A percentile compares a stretch with the other conserved stretches of the same genome.
Conservation (phyloP, 2,113 vertebrate species). For the Lutjanus erythropterus region DNA sequence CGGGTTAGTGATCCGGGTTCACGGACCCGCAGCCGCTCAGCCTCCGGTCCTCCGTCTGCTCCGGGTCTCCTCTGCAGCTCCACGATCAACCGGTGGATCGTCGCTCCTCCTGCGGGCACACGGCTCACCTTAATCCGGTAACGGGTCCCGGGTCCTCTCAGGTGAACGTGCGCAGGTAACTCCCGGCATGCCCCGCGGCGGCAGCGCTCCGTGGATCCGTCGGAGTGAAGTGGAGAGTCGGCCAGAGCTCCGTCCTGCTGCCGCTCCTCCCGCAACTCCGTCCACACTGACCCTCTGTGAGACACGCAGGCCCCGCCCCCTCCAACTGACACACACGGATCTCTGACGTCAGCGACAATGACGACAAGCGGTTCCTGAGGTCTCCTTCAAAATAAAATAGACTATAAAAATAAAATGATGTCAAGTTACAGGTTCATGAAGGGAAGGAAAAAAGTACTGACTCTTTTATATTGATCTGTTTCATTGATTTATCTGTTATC, state of each 20-base stretch:
- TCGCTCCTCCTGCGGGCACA: background rate
- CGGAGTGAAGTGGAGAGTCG: background rate
- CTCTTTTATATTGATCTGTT: no score
- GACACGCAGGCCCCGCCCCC: conserved; percentile 34
- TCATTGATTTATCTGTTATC: no score
- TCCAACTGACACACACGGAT: accelerated
- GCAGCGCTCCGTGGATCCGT: background rate
- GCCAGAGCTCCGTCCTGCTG: accelerated
- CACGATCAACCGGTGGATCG: conserved; percentile 15
- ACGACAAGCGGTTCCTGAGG: accelerated
- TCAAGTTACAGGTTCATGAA: no score
- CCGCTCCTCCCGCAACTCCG: background rate
- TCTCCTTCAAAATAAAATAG: conserved; percentile 37
- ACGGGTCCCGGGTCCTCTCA: background rate
- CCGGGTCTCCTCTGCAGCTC: background rate
- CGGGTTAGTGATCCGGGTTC: no score
- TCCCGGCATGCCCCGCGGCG: background rate
- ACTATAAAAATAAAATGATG: no score
- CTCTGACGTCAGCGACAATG: background rate
- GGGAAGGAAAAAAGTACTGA: no score
- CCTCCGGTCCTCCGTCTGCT: background rate
- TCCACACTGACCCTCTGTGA: conserved; percentile 47
- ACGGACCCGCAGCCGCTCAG: no score
- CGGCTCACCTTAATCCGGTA: background rate
- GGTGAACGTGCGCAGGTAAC: no score